Conservation (phyloP, 2,888 invertebrate species). For the Monoplex corrugatus region DNA sequence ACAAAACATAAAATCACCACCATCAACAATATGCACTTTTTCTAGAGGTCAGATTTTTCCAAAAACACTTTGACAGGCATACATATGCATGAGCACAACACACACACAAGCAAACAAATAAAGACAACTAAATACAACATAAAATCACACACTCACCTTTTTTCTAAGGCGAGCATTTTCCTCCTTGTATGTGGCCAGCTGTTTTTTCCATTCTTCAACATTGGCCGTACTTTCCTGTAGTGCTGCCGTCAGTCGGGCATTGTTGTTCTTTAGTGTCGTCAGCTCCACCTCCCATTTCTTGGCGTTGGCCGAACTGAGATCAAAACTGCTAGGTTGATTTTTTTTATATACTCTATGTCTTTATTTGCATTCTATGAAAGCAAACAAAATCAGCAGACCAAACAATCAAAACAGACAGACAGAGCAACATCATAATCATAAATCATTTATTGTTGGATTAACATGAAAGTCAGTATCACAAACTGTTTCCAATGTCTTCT, state of each 20-base stretch:
- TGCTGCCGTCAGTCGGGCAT: slow-evolving; percentile 95
- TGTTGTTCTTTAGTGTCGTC: slow-evolving; percentile 97
- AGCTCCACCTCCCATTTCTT: slow-evolving; percentile 99
- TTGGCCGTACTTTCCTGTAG: slow-evolving; percentile 97
- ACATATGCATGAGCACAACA: not conserved
- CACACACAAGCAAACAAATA: not conserved
- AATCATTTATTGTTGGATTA: no score
- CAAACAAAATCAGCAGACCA: no score
- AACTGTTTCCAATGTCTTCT: no score
- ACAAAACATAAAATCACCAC: not conserved
- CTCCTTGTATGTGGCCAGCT: slow-evolving; percentile 87
- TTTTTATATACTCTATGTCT: no score
- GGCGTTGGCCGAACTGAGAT: slow-evolving; percentile 94
- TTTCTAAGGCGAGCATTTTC: slow-evolving; percentile 81
- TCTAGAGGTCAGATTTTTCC: no score
- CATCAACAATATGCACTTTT: no score
- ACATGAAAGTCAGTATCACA: no score
- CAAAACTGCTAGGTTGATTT: no score
- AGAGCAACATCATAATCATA: no score
- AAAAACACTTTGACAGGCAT: not conserved
- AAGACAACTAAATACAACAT: not conserved
- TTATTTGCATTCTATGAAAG: no score
- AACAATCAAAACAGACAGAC: no score
- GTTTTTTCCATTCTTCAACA: slow-evolving; percentile 99
- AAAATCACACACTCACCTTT: slow-evolving; percentile 68